Base-by-base conservation (phyloP, 2,797 vertebrate genomes). In the Pangasius macronema region DNA sequence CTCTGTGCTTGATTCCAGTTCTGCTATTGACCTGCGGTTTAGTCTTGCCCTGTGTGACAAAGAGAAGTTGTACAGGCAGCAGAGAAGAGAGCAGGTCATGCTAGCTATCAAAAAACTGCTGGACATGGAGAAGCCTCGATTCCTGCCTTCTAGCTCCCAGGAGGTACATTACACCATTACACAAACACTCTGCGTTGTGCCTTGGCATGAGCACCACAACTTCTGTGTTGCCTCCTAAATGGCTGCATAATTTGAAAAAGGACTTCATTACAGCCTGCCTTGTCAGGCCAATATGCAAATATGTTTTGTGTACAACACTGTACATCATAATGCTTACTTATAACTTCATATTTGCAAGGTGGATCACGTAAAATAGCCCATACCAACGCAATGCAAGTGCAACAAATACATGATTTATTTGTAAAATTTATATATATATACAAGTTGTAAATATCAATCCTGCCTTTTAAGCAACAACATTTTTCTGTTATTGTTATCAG, bases 31-130 rank as follows among this genome's bases (percentile, higher is more conserved):
- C 90, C 94, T 99, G 80, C 96, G 98, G 33, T 99, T 99, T 92
- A 99, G 97, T 90, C 96, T 97, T 95, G 97, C 97, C 2, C 92
- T 99, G 63, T 99, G 99, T 61, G 97, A 98, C 5, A 95, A 98
- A 90, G 99, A 99, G 93, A 99, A 98, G 91, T 82, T 89, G 30
- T 99, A 97, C 92, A 94, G 98, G 77, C 96, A 97, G 16, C 96
- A 93, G 42, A 94, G 99, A 22, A 95, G 95, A n/a, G 97, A 97
- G 16, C 94, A 93, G 77, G 96, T 98, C 88, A 96, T 97, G 94
- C 95, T 96, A 39, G 97, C 95, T 86, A 97, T 99, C 92, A 98
- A 95, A 92, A 96, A 97, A n/a, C 95, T 99, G 8, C 94, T 99
- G 0, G 94, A 97, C 88, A 96, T 96, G 90, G 95, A 97, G 87